Percentiles rank a stretch among this genome's conserved stretches.
phyloP scores from a whole-genome alignment of 1,140 invertebrate genomes.

The Conus ventricosus region DNA sequence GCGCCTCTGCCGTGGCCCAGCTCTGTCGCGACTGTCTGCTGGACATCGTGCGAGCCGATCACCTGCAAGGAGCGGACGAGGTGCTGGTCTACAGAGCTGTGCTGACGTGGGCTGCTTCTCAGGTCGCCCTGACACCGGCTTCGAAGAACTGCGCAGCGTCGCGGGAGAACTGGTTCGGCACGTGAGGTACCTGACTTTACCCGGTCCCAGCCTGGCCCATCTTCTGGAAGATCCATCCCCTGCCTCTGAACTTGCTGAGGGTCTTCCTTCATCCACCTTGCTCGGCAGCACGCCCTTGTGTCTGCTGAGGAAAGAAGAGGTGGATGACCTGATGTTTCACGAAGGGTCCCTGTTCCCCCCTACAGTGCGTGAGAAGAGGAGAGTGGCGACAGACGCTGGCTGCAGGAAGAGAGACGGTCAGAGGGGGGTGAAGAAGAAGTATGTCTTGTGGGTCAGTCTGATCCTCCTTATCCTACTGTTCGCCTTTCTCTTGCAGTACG shows the following conservation, averaged over 20 bases:
- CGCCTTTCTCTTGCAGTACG: neutral
- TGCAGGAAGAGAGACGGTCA: neutral
- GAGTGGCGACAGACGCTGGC: neutral
- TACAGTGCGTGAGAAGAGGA: neutral
- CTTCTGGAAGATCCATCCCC: neutral
- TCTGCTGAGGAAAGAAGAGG: slow-evolving; percentile 15
- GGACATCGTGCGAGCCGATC: neutral
- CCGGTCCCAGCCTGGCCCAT: neutral
- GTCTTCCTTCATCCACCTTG: neutral
- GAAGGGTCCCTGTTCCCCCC: neutral
- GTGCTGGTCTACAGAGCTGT: neutral
- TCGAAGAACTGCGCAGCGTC: neutral
- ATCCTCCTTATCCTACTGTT: neutral
- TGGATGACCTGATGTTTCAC: neutral
- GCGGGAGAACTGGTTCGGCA: neutral
- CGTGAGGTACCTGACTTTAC: slow-evolving; percentile 22
- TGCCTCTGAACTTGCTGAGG: neutral
- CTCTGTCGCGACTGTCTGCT: slow-evolving; percentile 20
- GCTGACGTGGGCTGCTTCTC: neutral
- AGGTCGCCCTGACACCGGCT: neutral
- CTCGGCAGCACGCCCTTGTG: neutral
- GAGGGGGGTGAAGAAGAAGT: neutral
- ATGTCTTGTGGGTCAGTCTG: neutral
- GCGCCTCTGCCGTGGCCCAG: neutral
- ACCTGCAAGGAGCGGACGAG: slow-evolving; percentile 3